A percentile compares a stretch with the other conserved stretches of the same genome.
These are phyloP conservation scores for Zonitis immaculata DNA, from an alignment of 2,888 invertebrate species.

Conservation along the genomic window DNA sequence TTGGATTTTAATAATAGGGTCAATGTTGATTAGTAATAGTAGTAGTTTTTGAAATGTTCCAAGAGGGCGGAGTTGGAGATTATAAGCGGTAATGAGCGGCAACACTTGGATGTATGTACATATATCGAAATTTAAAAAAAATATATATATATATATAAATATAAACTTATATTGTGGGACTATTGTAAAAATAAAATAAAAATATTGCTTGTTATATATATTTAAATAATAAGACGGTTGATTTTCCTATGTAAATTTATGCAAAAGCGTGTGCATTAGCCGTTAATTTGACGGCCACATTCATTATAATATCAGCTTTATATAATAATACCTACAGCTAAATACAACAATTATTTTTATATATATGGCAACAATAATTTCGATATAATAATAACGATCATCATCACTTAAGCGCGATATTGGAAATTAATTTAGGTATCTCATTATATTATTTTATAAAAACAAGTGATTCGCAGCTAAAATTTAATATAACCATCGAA, in stretches of 20 bases:
- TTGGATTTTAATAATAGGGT: neutral
- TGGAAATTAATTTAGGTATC: no score
- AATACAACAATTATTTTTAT: constrained; percentile 36
- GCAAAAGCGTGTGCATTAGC: constrained; percentile 43
- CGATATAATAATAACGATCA: constrained; percentile 46
- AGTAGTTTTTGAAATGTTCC: no score
- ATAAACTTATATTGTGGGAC: no score
- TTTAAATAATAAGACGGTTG: constrained; percentile 6
- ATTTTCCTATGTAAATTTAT: constrained; percentile 44
- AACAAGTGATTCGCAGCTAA: no score
- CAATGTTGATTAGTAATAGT: neutral
- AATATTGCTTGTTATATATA: neutral
- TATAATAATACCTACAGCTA: constrained; percentile 30
- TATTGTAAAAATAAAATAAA: no score
- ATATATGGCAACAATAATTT: no score
- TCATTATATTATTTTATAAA: no score
- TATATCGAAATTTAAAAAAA: no score
- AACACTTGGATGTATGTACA: neutral
- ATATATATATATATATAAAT: no score
- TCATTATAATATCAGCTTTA: constrained; percentile 37
- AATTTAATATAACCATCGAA: no score
- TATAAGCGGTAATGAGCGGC: neutral
- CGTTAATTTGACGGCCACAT: constrained; percentile 41
- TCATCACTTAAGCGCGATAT: no score
- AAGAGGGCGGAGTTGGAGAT: neutral